A percentile compares a stretch with the other conserved stretches of the same genome.
These are phyloP conservation scores for Venusia cambrica DNA, from an alignment of 2,888 invertebrate genomes.

Conservation along the genomic window DNA sequence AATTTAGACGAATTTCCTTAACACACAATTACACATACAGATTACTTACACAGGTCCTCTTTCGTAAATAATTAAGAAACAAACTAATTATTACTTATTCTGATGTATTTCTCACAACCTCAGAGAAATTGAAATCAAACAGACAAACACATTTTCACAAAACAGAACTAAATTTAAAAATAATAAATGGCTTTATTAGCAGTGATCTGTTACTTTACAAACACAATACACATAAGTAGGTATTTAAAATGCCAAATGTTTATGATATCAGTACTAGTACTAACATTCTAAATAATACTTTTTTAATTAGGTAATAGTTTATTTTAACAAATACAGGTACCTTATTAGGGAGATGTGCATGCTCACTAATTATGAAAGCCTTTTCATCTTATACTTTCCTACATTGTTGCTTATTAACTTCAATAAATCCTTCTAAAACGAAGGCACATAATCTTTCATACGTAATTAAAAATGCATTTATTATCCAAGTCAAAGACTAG, in stretches of 20 bases:
- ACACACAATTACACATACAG: conserved; percentile 16
- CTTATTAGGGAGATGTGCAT: too few species aligned
- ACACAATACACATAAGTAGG: conserved; percentile 1
- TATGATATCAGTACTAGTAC: too few species aligned
- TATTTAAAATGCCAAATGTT: conserved; percentile 19
- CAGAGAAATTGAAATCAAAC: conserved; percentile 2
- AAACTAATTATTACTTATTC: too few species aligned
- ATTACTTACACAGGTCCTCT: too few species aligned
- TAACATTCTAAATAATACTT: too few species aligned
- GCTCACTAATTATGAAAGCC: too few species aligned
- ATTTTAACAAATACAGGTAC: too few species aligned
- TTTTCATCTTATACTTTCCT: too few species aligned
- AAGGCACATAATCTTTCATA: conserved; percentile 4
- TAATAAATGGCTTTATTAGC: conserved; percentile 10
- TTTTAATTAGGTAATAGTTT: too few species aligned
- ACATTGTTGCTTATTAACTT: conserved; percentile 1
- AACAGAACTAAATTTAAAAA: conserved; percentile 2
- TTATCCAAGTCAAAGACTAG: conserved; percentile 19
- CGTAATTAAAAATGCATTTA: conserved; percentile 19
- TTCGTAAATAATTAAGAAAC: too few species aligned
- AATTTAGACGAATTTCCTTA: too few species aligned
- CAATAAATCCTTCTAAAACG: conserved; percentile 1
- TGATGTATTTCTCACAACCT: conserved; percentile 1
- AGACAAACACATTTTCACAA: too few species aligned
- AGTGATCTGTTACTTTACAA: conserved; percentile 1